phyloP scores from a whole-genome alignment of 64 coral and sea anemone genomes.

The Montipora foliosa region DNA sequence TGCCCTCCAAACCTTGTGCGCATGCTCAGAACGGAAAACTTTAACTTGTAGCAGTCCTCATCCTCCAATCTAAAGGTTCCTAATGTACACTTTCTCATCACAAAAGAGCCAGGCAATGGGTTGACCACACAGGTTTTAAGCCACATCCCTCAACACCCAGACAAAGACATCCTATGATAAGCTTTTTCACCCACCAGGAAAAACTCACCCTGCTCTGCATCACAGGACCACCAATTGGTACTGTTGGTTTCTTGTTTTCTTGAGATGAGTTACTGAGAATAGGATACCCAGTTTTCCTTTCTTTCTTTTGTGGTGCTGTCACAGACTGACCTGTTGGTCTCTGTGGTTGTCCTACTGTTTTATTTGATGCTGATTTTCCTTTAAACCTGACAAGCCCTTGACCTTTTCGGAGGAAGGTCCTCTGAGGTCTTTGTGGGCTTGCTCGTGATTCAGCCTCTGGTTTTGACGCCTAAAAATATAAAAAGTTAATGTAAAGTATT shows the following conservation, averaged over 20 bases:
- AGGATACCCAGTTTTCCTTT: constrained; percentile 30
- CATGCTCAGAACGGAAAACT: too few species aligned
- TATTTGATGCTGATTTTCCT: constrained; percentile 64
- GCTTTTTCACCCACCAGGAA: background rate
- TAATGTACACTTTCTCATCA: too few species aligned
- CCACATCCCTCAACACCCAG: too few species aligned
- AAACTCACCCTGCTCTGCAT: background rate
- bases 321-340: background rate
- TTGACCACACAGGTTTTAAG: too few species aligned
- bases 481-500: background rate
- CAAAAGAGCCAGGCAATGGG: too few species aligned
- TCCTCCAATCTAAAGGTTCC: too few species aligned
- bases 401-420: constrained; percentile 87
- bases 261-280: background rate
- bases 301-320: constrained; percentile 20
- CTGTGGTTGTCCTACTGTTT: background rate
- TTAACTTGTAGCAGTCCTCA: too few species aligned
- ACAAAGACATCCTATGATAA: too few species aligned
- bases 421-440: constrained; percentile 47
- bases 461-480: constrained; percentile 14
- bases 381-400: constrained; percentile 83
- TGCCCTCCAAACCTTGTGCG: too few species aligned
- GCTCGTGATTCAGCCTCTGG: background rate
- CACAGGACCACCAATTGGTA: background rate
- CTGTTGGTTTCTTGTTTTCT: background rate